Evolutionary conservation across 2,797 vertebrate species (phyloP).

Genomic region (Tenualosa ilisha): DNA sequence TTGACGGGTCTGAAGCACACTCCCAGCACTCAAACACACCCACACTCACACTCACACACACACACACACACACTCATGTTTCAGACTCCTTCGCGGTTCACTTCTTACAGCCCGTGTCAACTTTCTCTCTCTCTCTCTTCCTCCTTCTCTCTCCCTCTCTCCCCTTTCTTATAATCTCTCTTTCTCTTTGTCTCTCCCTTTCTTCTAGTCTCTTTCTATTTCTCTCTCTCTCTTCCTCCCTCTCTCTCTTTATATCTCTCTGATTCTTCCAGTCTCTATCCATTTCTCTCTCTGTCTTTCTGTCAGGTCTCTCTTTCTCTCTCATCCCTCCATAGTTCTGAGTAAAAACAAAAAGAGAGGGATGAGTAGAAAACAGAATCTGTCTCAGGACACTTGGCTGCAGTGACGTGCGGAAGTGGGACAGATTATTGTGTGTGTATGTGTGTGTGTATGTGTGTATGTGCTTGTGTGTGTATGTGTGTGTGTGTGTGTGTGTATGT

Average conservation of each 20-base stretch:
- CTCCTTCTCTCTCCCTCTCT: neutral
- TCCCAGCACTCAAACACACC: neutral
- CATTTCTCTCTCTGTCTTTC: neutral
- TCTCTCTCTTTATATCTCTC: neutral
- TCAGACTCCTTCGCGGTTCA: conserved; percentile 5
- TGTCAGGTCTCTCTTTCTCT: neutral
- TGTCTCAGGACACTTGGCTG: neutral
- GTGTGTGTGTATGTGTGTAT: neutral
- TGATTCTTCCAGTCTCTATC: neutral
- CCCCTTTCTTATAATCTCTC: no score
- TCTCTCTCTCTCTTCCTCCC: neutral
- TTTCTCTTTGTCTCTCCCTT: no score
- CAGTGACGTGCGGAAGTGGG: conserved; percentile 11
- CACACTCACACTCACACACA: conserved; percentile 1
- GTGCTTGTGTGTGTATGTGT: no score
- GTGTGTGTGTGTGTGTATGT: no score
- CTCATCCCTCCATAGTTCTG: conserved; percentile 11
- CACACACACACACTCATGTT: conserved; percentile 18
- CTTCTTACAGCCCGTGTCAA: conserved; percentile 19
- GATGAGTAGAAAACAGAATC: neutral
- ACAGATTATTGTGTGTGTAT: neutral
- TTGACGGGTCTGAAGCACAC: neutral
- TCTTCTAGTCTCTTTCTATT: no score
- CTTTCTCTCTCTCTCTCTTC: neutral
- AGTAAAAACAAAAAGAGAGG: neutral